Evolutionary conservation across 1,140 invertebrate genomes (phyloP), one percentile per base, ranked within the genome.

Genomic region (Venturia canescens): DNA sequence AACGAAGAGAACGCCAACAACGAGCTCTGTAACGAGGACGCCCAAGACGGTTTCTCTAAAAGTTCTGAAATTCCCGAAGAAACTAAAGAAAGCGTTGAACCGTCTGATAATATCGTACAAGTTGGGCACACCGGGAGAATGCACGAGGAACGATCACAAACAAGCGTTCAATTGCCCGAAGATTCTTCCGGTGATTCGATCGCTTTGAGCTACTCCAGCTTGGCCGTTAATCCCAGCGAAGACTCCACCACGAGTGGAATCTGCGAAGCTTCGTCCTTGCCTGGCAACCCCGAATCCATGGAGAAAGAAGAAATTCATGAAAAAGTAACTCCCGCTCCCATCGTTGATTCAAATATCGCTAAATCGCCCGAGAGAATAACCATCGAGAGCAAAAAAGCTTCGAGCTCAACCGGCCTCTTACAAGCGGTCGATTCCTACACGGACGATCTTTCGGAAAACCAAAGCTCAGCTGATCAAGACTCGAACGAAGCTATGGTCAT

Each of bases 331-430:
- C 80, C 80, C 6, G 75, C 66, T 38, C 57, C 72, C 1, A 82
- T 79, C 21, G 26, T 79, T 27, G 83, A 82, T 75, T 77, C 50
- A 0, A 78, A 79, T 72, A 76, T 57, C 84, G 82, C 86, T 85
- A 90, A 84, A 89, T 84, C 81, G 70, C 87, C 81, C 86, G 86
- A 83, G 89, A 91, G 83, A 88, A 84, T 82, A 53, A 77, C 72
- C 7, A 72, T 78, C n/a, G 63, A 67, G 18, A 78, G 76, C 34
- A 44, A 72, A 18, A 78, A 53, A 72, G 50, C 69, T 13, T 78
- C 48, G 50, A 72, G 27, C 34, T 63, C 66, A 48, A 29, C 53
- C 11, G 50, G 76, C 75, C 31, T 66, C 15, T 23, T 75, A 11
- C 72, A 78, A 31, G 38, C 80, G 7, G 26, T 29, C 13, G 79